phyloP scores from a whole-genome alignment of 2,113 vertebrate species.

The Prinia subflava region DNA sequence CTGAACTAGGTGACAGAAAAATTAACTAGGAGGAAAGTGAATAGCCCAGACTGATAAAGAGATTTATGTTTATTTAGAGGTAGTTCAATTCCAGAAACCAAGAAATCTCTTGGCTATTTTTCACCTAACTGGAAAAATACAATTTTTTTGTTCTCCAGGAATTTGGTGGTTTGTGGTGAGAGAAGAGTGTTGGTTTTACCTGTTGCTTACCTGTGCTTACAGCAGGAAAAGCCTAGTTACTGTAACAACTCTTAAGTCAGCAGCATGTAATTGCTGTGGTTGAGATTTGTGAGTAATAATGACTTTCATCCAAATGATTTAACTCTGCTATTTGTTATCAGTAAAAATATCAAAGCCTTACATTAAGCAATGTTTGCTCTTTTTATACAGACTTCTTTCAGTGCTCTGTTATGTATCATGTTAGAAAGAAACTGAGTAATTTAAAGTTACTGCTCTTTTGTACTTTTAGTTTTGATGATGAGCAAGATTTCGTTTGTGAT shows the following conservation, averaged over 20 bases:
- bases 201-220: neutral
- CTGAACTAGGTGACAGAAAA: neutral
- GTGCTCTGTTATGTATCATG: neutral
- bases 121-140: neutral
- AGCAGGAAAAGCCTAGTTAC: neutral
- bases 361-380: neutral
- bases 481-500: slow-evolving; percentile 48
- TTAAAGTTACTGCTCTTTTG: neutral
- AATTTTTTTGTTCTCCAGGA: neutral
- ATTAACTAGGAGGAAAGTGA: neutral
- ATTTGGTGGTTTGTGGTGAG: neutral
- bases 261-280: neutral
- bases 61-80: neutral
- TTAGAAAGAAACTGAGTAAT: neutral
- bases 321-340: neutral
- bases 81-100: neutral
- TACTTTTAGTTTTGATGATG: slow-evolving; percentile 55
- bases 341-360: neutral
- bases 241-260: neutral
- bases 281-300: neutral
- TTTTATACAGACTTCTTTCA: neutral
- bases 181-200: neutral
- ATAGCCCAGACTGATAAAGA: neutral
- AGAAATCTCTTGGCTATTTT: neutral
- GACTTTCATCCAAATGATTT: neutral